Evolutionary conservation across 2,113 vertebrate genomes (phyloP), one percentile per base, ranked within the genome.

Genomic region (Microcebus tavaratra): DNA sequence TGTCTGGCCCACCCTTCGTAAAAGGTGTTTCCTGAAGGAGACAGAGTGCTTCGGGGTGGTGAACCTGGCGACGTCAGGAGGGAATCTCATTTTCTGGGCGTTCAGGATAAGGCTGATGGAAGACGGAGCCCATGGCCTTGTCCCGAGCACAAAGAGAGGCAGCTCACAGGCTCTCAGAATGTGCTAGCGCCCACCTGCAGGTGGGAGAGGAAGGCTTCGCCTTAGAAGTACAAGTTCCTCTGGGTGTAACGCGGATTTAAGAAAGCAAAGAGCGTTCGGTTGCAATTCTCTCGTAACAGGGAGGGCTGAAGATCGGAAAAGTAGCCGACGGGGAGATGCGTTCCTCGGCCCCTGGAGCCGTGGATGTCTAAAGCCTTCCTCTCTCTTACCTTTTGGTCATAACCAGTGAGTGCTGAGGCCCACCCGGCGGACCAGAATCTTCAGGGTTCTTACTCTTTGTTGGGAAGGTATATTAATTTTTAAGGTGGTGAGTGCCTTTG

Each of bases 131-230:
- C 50, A 68, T 25, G 50, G 34, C 5, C 39, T 94, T 57, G 36
- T 91, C 82, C 45, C 31, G 53, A 78, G 17, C 61, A 68, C 29
- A 68, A 79, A 67, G 73, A 55, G 6, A 67, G 92, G 75, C 70
- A 80, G 36, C 12, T 78, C 31, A 25, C 6, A 45, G 31, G 6
- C 70, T 93, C 72, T 86, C 45, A 79, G 68, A 82, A 79, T 79
- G 29, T 68, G 86, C 50, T 75, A 10, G 90, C 90, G 65, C 36
- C 75, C 92, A 88, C 34, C 39, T 90, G 5, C 55, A 48, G 83
- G 14, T 42, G 34, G 55, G 80, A 93, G 83, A 93, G 75, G 78
- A 79, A 93, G 89, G n/a, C 45, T 15, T 85, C 96, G 91, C 88
- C 67, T 89, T 94, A 70, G 93, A 87, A 61, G 48, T 29, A 68